These are phyloP conservation scores for Limnothrissa miodon DNA, from an alignment of 2,113 vertebrate species.

Conservation along the genomic window DNA sequence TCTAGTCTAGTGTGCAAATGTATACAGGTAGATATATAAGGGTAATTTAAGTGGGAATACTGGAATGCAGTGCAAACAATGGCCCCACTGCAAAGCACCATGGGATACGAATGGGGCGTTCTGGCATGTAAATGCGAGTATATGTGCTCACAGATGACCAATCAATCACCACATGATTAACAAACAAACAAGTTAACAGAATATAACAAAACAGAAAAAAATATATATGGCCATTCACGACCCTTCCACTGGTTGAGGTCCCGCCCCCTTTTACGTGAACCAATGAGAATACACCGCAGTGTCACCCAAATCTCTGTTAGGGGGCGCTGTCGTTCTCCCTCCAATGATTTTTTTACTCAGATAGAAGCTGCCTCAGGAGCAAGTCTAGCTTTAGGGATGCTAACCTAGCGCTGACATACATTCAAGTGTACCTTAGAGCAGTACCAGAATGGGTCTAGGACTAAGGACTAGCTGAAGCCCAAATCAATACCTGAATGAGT, in stretches of 20 bases:
- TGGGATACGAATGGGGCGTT: constrained; percentile 59
- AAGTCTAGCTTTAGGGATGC: not conserved
- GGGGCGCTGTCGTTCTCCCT: constrained; percentile 10
- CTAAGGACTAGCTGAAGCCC: too few relatives aligned
- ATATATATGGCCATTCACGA: constrained; percentile 56
- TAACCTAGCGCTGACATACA: not conserved
- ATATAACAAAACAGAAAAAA: constrained; percentile 26
- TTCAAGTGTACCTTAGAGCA: not conserved
- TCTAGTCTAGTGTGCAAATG: constrained; percentile 79
- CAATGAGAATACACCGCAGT: constrained; percentile 28
- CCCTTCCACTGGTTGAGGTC: constrained; percentile 62
- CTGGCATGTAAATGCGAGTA: constrained; percentile 42
- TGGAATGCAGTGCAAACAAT: constrained; percentile 74
- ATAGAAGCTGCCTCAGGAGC: not conserved
- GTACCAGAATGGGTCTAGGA: not conserved
- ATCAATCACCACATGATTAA: constrained; percentile 51
- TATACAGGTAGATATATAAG: constrained; percentile 71
- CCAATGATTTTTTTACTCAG: not conserved
- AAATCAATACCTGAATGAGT: too few relatives aligned
- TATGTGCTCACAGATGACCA: constrained; percentile 62
- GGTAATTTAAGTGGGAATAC: constrained; percentile 72
- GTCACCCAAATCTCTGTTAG: constrained; percentile 17
- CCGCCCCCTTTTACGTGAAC: constrained; percentile 48
- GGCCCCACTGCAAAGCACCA: constrained; percentile 55
- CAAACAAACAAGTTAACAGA: constrained; percentile 41